Base-by-base conservation (phyloP, 2,797 vertebrate genomes). In the Enteromius trimaculatus region DNA sequence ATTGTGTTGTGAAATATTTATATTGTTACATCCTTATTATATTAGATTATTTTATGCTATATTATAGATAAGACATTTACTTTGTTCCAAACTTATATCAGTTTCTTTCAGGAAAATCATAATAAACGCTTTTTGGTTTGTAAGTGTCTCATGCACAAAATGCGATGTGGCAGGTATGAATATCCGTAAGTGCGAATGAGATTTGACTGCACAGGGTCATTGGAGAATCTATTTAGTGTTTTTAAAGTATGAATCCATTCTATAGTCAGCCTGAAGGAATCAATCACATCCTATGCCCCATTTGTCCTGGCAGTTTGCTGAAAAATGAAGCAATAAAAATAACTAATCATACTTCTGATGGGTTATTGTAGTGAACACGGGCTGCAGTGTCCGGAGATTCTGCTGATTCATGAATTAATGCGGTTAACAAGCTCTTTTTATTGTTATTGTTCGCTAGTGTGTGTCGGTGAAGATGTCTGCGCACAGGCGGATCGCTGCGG, bases 351-450 rank as follows among this genome's bases (percentile, higher is more conserved):
- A 64, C 29, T 29, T 16, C 60, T 64, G 60, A 60, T 86, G 86
- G 86, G 87, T 87, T 89, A 85, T 49, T 80, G 47, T 42, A 68
- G 62, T 78, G 82, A 86, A 87, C 88, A 72, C 84, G 85, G 80
- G 84, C 74, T 55, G 65, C 80, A 79, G 80, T 72, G 80, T 85
- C 85, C 79, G 42, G 76, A 89, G 90, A 91, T 92, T 92, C 88
- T 77, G 44, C 77, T 42, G 85, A 84, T 71, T 91, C 90, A 90
- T 53, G 85, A 88, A 53, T 77, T 92, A 92, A 93, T 93, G 89
- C 69, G 87, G 91, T 91, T 90, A 89, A 58, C 75, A 64, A 87
- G 81, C 77, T 64, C 17, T 64, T 82, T 77, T 76, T n/a, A 23
- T 26, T 23, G 21, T 65, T 16, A 87, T 88, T 76, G 66, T 87